Conservation (phyloP, 2,113 vertebrate genomes). For the Ifrita kowaldi region DNA sequence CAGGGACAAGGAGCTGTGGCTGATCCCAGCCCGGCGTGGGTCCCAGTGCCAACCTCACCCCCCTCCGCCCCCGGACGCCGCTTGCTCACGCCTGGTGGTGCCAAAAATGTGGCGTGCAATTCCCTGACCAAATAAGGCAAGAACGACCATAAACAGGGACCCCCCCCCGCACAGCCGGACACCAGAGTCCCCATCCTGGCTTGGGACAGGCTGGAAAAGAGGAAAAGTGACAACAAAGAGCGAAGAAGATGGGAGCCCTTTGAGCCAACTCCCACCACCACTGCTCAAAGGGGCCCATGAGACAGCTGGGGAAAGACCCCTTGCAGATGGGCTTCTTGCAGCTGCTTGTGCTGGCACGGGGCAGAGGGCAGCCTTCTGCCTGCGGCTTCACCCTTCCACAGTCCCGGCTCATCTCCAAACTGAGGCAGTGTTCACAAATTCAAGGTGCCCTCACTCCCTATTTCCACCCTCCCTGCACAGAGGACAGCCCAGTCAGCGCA, state of each 20-base stretch:
- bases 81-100: constrained; percentile 24
- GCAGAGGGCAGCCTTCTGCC: neutral
- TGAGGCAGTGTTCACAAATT: neutral
- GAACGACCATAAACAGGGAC: constrained; percentile 51
- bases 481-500: fast-evolving
- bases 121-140: constrained; percentile 65
- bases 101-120: constrained; percentile 59
- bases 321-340: neutral
- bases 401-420: neutral
- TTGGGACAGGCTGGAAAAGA: neutral
- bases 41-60: constrained; percentile 41
- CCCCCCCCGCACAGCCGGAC: neutral
- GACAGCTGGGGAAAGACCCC: neutral
- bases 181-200: neutral
- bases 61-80: neutral
- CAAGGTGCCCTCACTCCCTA: neutral
- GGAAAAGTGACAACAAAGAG: neutral
- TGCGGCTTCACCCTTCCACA: fast-evolving
- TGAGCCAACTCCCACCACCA: fast-evolving
- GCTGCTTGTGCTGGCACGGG: neutral
- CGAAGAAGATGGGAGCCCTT: neutral
- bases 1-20: neutral
- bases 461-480: fast-evolving
- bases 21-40: neutral
- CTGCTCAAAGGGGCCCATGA: neutral